Conservation (phyloP, 2,888 invertebrate species). For the Dastarcus helophoroides region DNA sequence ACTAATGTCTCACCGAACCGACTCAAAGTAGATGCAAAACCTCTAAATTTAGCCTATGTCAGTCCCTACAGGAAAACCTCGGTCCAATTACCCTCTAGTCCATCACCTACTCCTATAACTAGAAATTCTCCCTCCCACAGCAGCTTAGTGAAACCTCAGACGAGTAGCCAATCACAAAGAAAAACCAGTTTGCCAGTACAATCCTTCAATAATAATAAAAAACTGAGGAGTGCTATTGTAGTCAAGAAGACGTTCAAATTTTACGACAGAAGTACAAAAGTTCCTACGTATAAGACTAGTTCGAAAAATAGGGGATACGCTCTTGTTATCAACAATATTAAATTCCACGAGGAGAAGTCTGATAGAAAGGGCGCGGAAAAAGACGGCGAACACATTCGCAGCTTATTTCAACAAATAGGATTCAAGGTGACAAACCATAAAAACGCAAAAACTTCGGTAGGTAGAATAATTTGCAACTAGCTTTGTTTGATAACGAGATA, state of each 20-base stretch:
- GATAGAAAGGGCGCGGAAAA: conserved; percentile 45
- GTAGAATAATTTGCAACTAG: conserved; percentile 12
- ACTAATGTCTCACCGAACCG: no score
- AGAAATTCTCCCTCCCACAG: no score
- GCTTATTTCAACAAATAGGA: conserved; percentile 49
- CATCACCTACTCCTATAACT: no score
- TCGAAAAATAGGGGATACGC: conserved; percentile 25
- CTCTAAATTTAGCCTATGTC: no score
- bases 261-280: conserved; percentile 10
- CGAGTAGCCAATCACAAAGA: no score
- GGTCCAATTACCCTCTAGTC: no score
- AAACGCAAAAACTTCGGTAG: conserved; percentile 38
- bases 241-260: conserved; percentile 13
- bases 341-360: conserved; percentile 21
- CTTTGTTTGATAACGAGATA: no score
- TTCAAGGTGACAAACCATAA: conserved; percentile 39
- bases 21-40: no score
- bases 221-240: no score
- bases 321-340: conserved; percentile 32
- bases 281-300: conserved; percentile 26
- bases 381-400: conserved; percentile 46
- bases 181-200: no score
- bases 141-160: no score
- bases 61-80: no score
- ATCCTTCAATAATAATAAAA: conserved; percentile 4